Percentiles rank a stretch among this genome's conserved stretches.
phyloP scores from a whole-genome alignment of 1,140 invertebrate species.

The Battus philenor region DNA sequence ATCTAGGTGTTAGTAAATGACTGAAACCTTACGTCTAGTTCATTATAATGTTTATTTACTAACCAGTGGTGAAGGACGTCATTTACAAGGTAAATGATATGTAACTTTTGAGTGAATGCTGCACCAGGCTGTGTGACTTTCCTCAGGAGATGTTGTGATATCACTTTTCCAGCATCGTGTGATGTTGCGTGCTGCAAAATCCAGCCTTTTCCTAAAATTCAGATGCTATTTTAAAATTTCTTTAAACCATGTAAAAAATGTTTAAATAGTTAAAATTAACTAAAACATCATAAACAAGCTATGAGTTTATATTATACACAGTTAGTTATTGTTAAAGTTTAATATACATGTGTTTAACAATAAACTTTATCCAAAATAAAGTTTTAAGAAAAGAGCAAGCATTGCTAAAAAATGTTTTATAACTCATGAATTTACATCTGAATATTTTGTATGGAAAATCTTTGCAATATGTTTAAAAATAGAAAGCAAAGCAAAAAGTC shows the following conservation, averaged over 20 bases:
- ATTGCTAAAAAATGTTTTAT: too few relatives aligned
- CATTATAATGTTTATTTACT: slow-evolving; percentile 48
- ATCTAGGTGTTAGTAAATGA: slow-evolving; percentile 1
- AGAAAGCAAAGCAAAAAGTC: too few relatives aligned
- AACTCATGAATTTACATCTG: too few relatives aligned
- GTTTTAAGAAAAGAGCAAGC: too few relatives aligned
- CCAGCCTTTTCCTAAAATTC: slow-evolving; percentile 87
- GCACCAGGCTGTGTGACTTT: slow-evolving; percentile 84
- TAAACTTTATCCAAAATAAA: too few relatives aligned
- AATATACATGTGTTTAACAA: too few relatives aligned
- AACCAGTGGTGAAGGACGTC: slow-evolving; percentile 98
- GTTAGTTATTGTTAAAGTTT: too few relatives aligned
- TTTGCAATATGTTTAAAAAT: too few relatives aligned
- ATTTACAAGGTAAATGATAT: slow-evolving; percentile 98
- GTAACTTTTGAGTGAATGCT: slow-evolving; percentile 92
- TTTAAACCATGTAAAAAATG: slow-evolving; percentile 1
- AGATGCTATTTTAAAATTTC: neutral
- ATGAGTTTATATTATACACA: too few relatives aligned
- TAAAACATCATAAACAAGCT: too few relatives aligned
- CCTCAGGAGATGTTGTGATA: slow-evolving; percentile 90
- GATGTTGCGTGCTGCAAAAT: slow-evolving; percentile 90
- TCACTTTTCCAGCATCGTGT: slow-evolving; percentile 85
- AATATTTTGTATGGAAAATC: too few relatives aligned
- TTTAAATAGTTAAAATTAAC: too few relatives aligned
- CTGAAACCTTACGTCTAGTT: neutral